Evolutionary conservation across 2,888 invertebrate genomes (phyloP), one percentile per base, ranked within the genome.

Genomic region (Drosophila borealis): DNA sequence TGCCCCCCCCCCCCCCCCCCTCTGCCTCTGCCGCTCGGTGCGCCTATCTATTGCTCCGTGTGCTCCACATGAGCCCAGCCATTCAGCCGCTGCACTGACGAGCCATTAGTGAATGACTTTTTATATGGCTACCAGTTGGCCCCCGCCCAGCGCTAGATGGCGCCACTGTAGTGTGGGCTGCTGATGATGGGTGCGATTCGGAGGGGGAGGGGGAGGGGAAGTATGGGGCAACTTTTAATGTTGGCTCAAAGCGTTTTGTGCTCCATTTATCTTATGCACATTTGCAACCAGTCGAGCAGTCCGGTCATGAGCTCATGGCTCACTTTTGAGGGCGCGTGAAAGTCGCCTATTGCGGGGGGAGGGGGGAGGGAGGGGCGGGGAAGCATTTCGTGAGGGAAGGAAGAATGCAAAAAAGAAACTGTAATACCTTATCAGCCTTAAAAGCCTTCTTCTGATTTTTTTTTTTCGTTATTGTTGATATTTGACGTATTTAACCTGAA

Each of bases 81-180:
- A 54, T 63, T 71, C 60, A 53, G 59, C 44, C 53, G 49, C 63
- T 80, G 66, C 73, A 73, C 65, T 72, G 81, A 84, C 74, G 79
- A 80, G 77, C 85, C 85, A 85, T 85, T 85, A 85, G 81, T 78
- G 85, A 85, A 85, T 85, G 85, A 85, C 81, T 85, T 88, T 85
- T 86, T 78, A 77, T 73, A 70, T 65, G 37, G 13, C 29, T 8
- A 29, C 2, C 29, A 8, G 29, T 8, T 29, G 29, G 56, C 64
- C 44, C 36, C 54, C 34, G 48, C 25, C 53, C 50, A 49, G 17
- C 66, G 61, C 42, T 70, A 74, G 81, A 69, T 75, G 74, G 81
- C 70, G 65, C 49, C 70, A 73, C 60, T 59, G 68, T 61, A 29
- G 36, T 29, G 25, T 14, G 39, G 14, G 25, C 57, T 37, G 33